Evolutionary conservation across 2,113 vertebrate species (phyloP).

Genomic region (Toxostoma redivivum): DNA sequence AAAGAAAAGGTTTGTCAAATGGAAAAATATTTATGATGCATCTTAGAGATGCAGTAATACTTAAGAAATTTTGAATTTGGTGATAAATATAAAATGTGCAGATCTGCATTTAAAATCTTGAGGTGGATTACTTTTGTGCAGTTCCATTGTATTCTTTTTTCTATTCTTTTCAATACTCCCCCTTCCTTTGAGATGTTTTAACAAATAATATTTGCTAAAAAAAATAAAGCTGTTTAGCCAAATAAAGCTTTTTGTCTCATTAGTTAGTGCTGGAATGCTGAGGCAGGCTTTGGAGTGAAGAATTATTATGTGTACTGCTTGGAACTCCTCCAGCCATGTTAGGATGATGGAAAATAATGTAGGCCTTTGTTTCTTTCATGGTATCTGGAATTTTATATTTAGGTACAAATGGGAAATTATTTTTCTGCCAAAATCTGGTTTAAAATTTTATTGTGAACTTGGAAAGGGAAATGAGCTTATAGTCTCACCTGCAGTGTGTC

Average conservation of each 20-base stretch:
- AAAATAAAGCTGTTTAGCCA: neutral
- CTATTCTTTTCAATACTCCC: neutral
- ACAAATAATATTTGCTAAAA: neutral
- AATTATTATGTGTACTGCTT: neutral
- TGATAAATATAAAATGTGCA: neutral
- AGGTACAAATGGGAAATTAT: neutral
- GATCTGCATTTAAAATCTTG: neutral
- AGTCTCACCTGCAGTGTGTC: neutral
- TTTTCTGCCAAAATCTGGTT: neutral
- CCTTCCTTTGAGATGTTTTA: neutral
- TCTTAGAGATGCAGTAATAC: neutral
- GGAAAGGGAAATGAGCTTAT: neutral
- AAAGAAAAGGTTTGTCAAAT: constrained; percentile 67
- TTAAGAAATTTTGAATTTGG: neutral
- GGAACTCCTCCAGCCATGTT: neutral
- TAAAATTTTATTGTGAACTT: neutral
- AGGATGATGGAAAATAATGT: neutral
- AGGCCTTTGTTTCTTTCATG: neutral
- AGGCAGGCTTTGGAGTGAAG: neutral
- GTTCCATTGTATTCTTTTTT: neutral
- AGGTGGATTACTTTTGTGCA: neutral
- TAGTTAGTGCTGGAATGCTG: neutral
- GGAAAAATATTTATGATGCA: neutral
- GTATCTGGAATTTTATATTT: neutral
- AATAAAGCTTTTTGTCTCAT: neutral